These are phyloP conservation scores for Apomyelois bistriatella DNA, from an alignment of 2,888 invertebrate genomes.

Conservation along the genomic window DNA sequence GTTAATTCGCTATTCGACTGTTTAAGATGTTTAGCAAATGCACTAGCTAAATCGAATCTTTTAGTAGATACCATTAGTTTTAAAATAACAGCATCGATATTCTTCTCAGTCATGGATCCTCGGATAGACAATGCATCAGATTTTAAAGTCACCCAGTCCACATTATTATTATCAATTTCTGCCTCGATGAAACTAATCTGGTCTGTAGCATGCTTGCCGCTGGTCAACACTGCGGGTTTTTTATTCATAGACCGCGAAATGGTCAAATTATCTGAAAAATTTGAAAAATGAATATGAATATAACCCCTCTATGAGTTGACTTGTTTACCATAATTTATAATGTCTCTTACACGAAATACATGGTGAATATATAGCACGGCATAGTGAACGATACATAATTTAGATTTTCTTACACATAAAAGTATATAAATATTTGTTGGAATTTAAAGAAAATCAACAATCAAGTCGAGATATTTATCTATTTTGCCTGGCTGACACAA, in stretches of 20 bases:
- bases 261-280: conserved; percentile 33
- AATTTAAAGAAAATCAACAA: no score
- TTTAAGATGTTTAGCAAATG: conserved; percentile 79
- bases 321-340: no score
- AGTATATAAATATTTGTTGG: no score
- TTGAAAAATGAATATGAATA: conserved; percentile 2
- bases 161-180: conserved; percentile 30
- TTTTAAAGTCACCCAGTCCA: conserved; percentile 66
- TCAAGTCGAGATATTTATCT: neutral
- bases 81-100: conserved; percentile 81
- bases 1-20: conserved; percentile 68
- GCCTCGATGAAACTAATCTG: conserved; percentile 54
- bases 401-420: no score
- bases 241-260: conserved; percentile 23
- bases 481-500: no score
- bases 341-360: conserved; percentile 32
- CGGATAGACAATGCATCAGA: conserved; percentile 51
- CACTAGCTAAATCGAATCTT: conserved; percentile 72
- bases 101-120: conserved; percentile 63
- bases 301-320: no score
- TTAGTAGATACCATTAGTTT: conserved; percentile 64
- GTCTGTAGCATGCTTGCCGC: conserved; percentile 23
- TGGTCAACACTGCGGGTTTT: conserved; percentile 17
- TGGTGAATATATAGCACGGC: conserved; percentile 23
- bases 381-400: conserved; percentile 29